Conservation (phyloP, 2,113 vertebrate species). For the Isurus oxyrinchus region DNA sequence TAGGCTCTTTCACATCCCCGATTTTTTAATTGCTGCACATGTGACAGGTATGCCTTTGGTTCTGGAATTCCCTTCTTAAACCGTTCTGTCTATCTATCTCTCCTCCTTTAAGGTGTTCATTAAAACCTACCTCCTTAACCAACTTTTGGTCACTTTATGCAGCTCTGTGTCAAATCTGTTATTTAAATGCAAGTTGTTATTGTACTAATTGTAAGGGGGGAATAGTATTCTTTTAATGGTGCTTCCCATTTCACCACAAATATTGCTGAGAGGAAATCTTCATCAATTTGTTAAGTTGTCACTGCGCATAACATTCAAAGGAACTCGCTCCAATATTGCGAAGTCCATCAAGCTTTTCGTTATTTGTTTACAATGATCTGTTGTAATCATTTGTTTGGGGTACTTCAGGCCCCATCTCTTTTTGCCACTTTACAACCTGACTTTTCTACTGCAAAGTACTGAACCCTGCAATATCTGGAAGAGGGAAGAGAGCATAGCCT, state of each 20-base stretch:
- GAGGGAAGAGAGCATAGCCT: background rate
- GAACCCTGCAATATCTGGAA: background rate
- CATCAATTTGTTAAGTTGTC: background rate
- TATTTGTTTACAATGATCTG: background rate
- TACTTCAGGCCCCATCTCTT: background rate
- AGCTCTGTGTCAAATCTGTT: background rate
- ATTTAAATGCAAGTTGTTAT: too few relatives aligned
- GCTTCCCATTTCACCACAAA: background rate
- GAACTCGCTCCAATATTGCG: background rate
- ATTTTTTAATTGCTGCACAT: background rate
- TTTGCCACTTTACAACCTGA: background rate
- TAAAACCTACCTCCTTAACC: background rate
- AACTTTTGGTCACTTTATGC: background rate
- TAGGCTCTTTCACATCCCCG: background rate
- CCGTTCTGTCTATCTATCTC: background rate
- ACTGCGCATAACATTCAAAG: background rate
- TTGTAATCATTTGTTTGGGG: background rate
- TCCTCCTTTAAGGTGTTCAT: background rate
- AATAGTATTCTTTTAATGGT: background rate
- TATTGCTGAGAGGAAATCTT: background rate
- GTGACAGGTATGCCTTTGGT: background rate
- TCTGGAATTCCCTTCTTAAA: background rate
- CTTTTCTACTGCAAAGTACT: background rate
- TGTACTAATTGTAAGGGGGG: background rate
- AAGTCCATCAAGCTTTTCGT: background rate